These are phyloP conservation scores for Dynastes maya DNA, from an alignment of 2,888 invertebrate species.

Conservation along the genomic window DNA sequence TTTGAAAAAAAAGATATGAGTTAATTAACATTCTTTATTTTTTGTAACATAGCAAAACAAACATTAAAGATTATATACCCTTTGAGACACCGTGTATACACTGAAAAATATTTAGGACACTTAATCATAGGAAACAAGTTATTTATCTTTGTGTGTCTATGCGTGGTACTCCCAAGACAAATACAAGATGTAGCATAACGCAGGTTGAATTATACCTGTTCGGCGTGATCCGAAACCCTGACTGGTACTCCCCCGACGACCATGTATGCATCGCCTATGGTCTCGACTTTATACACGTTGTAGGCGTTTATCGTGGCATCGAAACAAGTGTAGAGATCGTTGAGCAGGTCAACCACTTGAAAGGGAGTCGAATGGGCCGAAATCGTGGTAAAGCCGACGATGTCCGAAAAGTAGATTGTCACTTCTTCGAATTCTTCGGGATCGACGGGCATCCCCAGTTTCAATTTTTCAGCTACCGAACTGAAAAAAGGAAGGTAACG, in stretches of 20 bases:
- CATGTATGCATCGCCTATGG: conserved; percentile 97
- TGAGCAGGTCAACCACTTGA: conserved; percentile 92
- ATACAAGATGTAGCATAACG: background rate
- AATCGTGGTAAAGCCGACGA: conserved; percentile 94
- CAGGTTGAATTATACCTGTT: conserved; percentile 67
- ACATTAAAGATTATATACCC: too few relatives aligned
- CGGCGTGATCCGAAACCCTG: conserved; percentile 86
- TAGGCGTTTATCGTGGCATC: conserved; percentile 95
- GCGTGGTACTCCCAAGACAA: too few relatives aligned
- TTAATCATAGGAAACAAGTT: too few relatives aligned
- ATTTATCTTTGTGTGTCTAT: too few relatives aligned
- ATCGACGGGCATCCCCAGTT: conserved; percentile 91
- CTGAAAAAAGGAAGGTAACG: conserved; percentile 70
- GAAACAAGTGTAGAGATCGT: conserved; percentile 94
- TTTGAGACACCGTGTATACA: background rate
- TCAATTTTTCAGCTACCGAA: conserved; percentile 92
- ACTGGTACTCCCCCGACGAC: conserved; percentile 92
- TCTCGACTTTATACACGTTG: conserved; percentile 94
- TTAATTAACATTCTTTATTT: too few relatives aligned
- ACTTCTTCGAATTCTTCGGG: conserved; percentile 94
- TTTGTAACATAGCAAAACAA: background rate
- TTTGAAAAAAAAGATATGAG: too few relatives aligned
- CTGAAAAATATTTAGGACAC: too few relatives aligned
- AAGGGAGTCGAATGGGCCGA: conserved; percentile 94
- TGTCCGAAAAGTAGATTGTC: conserved; percentile 95